A percentile compares a stretch with the other conserved stretches of the same genome.
Evolutionary conservation across 2,888 invertebrate genomes (phyloP).

Genomic region (Formica aserva): DNA sequence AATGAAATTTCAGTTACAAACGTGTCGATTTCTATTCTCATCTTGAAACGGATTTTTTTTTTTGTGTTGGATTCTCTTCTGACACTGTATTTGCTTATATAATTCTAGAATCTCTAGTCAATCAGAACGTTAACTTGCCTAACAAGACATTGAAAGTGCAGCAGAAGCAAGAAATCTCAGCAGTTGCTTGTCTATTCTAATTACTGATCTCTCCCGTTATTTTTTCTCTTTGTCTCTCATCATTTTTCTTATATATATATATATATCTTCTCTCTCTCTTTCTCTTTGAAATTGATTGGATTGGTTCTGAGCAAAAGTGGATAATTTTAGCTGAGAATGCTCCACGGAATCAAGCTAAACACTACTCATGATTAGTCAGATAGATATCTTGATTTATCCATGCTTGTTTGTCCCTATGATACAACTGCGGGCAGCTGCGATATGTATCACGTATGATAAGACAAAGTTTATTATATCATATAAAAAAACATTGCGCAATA

Average conservation of each 20-base stretch:
- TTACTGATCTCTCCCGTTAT: no score
- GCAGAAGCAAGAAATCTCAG: no score
- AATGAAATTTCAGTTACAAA: constrained; percentile 21
- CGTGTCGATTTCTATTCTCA: constrained; percentile 16
- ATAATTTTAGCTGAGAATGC: constrained; percentile 48
- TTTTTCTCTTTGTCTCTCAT: no score
- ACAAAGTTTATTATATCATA: not conserved
- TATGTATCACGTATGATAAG: constrained; percentile 39
- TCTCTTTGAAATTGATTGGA: constrained; percentile 28
- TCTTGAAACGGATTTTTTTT: not conserved
- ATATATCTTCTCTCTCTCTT: no score
- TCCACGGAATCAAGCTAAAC: constrained; percentile 62
- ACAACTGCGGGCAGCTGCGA: constrained; percentile 45
- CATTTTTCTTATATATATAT: no score
- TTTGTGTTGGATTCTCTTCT: constrained; percentile 5
- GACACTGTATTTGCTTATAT: not conserved
- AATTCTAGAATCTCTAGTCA: constrained; percentile 10
- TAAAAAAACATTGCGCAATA: not conserved
- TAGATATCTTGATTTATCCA: constrained; percentile 79
- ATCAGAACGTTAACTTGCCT: constrained; percentile 12
- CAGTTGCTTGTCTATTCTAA: no score
- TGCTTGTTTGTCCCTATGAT: constrained; percentile 58
- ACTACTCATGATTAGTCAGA: constrained; percentile 76
- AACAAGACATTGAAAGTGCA: no score
- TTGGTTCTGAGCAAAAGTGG: constrained; percentile 50